These are phyloP conservation scores for Chiroxiphia lanceolata DNA, from an alignment of 2,797 vertebrate species.

Conservation along the genomic window DNA sequence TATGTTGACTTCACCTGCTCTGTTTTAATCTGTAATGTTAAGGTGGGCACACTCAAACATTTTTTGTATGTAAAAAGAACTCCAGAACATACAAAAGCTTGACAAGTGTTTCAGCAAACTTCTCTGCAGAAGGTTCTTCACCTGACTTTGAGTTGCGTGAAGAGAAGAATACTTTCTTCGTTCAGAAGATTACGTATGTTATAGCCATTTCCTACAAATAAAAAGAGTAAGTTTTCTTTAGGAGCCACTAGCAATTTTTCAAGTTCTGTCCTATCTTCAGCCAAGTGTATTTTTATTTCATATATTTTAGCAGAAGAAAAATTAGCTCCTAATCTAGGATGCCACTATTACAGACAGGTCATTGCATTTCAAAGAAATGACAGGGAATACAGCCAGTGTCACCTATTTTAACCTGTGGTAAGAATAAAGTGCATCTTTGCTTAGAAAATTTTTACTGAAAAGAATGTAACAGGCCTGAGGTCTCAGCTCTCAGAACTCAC, in stretches of 20 bases:
- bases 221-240: constrained; percentile 8
- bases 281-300: neutral
- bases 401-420: neutral
- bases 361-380: neutral
- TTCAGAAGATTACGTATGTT: constrained; percentile 76
- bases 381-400: neutral
- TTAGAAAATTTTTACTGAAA: neutral
- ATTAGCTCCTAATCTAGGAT: neutral
- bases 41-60: neutral
- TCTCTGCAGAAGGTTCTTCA: neutral
- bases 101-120: neutral
- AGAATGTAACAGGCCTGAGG: neutral
- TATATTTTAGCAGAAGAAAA: neutral
- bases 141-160: constrained; percentile 77
- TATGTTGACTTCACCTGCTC: neutral
- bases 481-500: neutral
- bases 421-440: neutral
- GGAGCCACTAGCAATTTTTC: neutral
- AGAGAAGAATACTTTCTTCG: constrained; percentile 73
- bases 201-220: constrained; percentile 77
- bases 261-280: neutral
- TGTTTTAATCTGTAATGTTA: neutral
- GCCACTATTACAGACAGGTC: neutral
- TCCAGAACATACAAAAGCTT: neutral
- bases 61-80: neutral